Base-by-base conservation (phyloP, 35 echinoderm and acorn worm species). In the Ptychodera flava region DNA sequence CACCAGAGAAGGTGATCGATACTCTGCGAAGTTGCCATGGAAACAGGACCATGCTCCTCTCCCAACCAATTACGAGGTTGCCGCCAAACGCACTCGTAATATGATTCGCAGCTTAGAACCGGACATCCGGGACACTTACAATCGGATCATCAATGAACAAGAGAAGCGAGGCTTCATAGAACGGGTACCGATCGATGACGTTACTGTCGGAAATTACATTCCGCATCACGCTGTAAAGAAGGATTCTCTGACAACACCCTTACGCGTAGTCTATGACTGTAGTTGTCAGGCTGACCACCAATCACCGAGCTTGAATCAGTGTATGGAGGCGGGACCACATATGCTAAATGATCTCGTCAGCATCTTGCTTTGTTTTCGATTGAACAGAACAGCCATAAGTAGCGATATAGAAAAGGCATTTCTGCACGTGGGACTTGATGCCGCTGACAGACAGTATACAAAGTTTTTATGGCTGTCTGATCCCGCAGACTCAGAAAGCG, bases 341-440 rank as follows among this genome's bases (percentile, higher is more conserved):
- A 28, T 84, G 35, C 82, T 84, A 29, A 36, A 36, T 38, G 34
- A 84, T 38, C 35, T 84, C 1, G 15, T 45, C 28, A 45, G 83
- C 28, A 28, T 85, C 28, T 37, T 85, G 35, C 31, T 85, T n/a
- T 1, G 83, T n/a, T 84, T 84, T 37, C 83, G 35, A 28, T 0
- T 28, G 31, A 28, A 28, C n/a, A 16, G 32, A 31, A 16, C 32
- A 30, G 78, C 16, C 16, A 34, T 36, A 14, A 30, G 36, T 38
- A 38, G 35, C 36, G 32, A 84, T 36, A 84, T 84, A 16, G 32
- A 84, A 30, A 84, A 84, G 82, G 82, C 35, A 38, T 84, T 84
- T 38, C 83, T 84, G 1, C 83, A 84, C 28, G 83, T 84, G 33
- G 1, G 83, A 35, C 83, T 85, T 10, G 29, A 38, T 45, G 28